These are phyloP conservation scores for Alouatta palliata DNA, from an alignment of 2,113 vertebrate species.

Conservation along the genomic window DNA sequence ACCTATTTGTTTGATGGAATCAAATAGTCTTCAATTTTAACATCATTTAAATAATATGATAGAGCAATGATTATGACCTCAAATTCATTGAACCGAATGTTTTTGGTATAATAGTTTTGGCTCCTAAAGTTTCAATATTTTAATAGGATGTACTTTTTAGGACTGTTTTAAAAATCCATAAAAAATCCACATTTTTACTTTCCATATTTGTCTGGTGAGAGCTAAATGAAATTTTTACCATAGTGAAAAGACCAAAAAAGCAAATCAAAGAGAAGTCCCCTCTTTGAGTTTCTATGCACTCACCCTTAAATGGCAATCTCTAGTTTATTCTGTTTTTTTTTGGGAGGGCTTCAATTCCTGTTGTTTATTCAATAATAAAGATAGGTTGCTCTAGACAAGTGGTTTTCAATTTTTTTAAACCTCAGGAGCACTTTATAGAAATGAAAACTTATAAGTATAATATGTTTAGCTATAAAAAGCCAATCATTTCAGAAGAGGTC, in stretches of 20 bases:
- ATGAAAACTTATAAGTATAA: background rate
- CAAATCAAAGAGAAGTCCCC: background rate
- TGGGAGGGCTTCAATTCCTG: background rate
- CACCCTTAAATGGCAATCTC: background rate
- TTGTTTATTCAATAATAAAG: background rate
- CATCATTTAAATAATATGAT: background rate
- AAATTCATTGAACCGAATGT: background rate
- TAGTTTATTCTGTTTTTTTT: background rate
- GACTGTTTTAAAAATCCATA: background rate
- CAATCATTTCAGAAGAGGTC: background rate
- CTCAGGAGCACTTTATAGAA: background rate
- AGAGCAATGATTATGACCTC: background rate
- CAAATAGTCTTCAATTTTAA: constrained; percentile 10
- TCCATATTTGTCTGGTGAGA: background rate
- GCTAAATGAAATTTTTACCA: background rate
- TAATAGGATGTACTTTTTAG: background rate
- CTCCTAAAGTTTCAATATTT: background rate
- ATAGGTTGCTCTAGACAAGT: background rate
- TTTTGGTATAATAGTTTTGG: background rate
- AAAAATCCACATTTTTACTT: background rate
- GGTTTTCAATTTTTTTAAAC: constrained; percentile 2
- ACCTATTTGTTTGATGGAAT: background rate
- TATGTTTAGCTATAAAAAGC: constrained; percentile 2
- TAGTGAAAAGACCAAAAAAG: background rate
- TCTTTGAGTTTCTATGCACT: background rate